Evolutionary conservation across 2,888 invertebrate genomes (phyloP), one percentile per base, ranked within the genome.

Genomic region (Platycheirus rosarum): DNA sequence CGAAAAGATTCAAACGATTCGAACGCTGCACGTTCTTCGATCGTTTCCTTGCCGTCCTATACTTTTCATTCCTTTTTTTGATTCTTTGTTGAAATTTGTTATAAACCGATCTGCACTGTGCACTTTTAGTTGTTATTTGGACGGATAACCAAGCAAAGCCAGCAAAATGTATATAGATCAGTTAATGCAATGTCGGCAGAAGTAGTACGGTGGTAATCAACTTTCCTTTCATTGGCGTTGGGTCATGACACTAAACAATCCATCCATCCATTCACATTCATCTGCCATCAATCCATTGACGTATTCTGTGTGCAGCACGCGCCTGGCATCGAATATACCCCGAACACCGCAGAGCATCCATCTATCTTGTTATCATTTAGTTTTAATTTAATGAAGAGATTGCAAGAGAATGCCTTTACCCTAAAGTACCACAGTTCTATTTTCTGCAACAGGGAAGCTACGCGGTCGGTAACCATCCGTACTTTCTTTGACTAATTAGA

Each of bases 401-500:
- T 77, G 82, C 0, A 11, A 1, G 60, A 23, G 66, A 53, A 62
- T 37, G 75, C 35, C 32, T 55, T 44, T 23, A 35, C 42, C 14
- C 2, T 8, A 46, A 8, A 55, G 46, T 23, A 20, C 29, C 23
- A 26, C 20, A 9, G 68, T 71, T 77, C 82, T 82, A 77, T 82
- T 82, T 82, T 82, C 71, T 73, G 77, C 71, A 82, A 80, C 63
- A 77, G 66, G 82, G 77, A 77, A 82, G 55, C 62, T 66, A 37
- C 51, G 32, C 70, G n/a, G n/a, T 63, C 51, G 53, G 60, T 65
- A 51, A 42, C 77, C 71, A 69, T 63, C 77, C 77, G 44, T 82
- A 71, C 77, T 77, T 82, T 82, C 77, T 68, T 68, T 68, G 63
- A 82, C 82, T 82, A 82, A 82, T 82, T 82, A 82, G 77, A 82